These are phyloP conservation scores for Drosophila dives DNA, from an alignment of 2,888 invertebrate species.

Conservation along the genomic window DNA sequence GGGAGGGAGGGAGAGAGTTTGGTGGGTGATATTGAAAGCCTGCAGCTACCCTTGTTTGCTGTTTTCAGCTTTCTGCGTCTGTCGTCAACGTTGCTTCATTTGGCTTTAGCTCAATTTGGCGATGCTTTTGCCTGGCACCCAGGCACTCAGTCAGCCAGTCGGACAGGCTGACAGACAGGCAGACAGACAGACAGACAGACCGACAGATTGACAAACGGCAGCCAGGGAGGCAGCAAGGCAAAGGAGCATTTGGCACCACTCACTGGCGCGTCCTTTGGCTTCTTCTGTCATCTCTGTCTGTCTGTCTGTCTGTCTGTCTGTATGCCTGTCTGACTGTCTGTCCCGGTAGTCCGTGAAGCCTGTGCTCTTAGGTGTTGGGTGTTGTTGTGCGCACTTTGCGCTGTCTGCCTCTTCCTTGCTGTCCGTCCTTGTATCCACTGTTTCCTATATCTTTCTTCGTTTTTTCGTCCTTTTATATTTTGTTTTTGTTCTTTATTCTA, in stretches of 20 bases:
- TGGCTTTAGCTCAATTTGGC: slow-evolving; percentile 62
- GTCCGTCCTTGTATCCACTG: slow-evolving; percentile 24
- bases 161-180: not conserved
- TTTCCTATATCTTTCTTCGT: not conserved
- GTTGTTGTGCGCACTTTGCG: slow-evolving; percentile 59
- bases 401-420: slow-evolving; percentile 26
- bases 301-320: too few relatives aligned
- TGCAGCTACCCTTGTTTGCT: slow-evolving; percentile 46
- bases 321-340: slow-evolving; percentile 3
- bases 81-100: slow-evolving; percentile 53
- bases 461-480: not conserved
- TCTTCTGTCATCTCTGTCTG: slow-evolving; percentile 12
- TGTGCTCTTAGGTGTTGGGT: slow-evolving; percentile 40
- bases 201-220: not conserved
- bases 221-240: slow-evolving; percentile 4
- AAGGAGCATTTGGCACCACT: slow-evolving; percentile 65
- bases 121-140: slow-evolving; percentile 18
- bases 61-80: slow-evolving; percentile 1
- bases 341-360: not conserved
- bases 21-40: slow-evolving; percentile 22
- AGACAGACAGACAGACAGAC: not conserved
- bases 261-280: slow-evolving; percentile 56
- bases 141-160: slow-evolving; percentile 1
- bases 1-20: not conserved
- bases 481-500: slow-evolving; percentile 1